Percentiles rank a stretch among this genome's conserved stretches.
phyloP scores from a whole-genome alignment of 2,888 invertebrate species.

The Rapana venosa region DNA sequence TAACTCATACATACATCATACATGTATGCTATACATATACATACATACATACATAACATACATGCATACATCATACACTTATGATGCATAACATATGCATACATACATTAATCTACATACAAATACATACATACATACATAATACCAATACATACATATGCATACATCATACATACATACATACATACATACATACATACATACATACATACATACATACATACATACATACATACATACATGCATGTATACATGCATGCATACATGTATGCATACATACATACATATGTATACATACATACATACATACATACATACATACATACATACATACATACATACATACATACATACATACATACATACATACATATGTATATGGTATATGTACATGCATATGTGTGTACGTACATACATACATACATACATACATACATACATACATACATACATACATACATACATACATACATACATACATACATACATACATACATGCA shows the following conservation, averaged over 20 bases:
- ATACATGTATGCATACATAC: not conserved
- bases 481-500: not conserved
- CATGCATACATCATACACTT: no score
- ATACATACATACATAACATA: no score
- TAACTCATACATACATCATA: no score
- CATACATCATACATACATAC: not conserved
- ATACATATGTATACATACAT: not conserved
- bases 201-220: no score
- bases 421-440: not conserved
- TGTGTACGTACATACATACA: not conserved
- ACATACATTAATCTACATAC: not conserved
- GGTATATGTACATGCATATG: not conserved
- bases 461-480: not conserved
- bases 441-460: not conserved
- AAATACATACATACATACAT: no score
- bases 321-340: not conserved
- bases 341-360: not conserved
- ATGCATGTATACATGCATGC: not conserved
- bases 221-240: not conserved
- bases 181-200: not conserved
- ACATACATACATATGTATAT: not conserved
- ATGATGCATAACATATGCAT: not conserved
- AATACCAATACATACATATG: no score
- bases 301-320: not conserved
- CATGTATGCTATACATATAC: no score